Conservation (phyloP, 2,113 vertebrate species). For the Montifringilla adamsi region DNA sequence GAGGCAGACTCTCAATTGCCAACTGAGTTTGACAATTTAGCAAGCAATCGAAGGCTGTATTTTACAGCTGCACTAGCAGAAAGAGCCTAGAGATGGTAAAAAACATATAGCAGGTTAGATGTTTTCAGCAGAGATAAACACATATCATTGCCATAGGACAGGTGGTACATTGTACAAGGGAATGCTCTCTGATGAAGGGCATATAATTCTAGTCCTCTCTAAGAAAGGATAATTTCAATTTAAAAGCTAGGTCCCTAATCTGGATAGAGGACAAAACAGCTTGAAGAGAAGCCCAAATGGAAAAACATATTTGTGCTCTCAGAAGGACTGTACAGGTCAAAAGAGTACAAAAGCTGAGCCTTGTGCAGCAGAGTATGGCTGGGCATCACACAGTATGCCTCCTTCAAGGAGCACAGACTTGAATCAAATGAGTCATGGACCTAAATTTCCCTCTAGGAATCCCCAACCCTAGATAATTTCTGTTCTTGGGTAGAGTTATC, state of each 20-base stretch:
- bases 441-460: neutral
- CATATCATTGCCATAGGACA: neutral
- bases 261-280: neutral
- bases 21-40: neutral
- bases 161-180: neutral
- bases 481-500: neutral
- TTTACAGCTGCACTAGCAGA: neutral
- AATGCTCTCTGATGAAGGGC: neutral
- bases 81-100: neutral
- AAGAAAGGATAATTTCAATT: neutral
- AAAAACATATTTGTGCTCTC: neutral
- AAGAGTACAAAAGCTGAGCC: neutral
- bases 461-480: neutral
- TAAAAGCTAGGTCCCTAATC: neutral
- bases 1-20: neutral
- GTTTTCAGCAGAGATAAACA: neutral
- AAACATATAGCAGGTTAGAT: neutral
- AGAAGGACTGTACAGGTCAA: neutral
- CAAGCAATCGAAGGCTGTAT: neutral
- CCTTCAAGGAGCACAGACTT: neutral
- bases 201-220: neutral
- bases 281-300: neutral
- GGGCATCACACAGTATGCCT: rapidly evolving
- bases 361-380: rapidly evolving
- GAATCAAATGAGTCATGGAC: neutral